Percentiles rank a stretch among this genome's conserved stretches.
phyloP scores from a whole-genome alignment of 1,140 invertebrate species.

The Zaprionus capensis region DNA sequence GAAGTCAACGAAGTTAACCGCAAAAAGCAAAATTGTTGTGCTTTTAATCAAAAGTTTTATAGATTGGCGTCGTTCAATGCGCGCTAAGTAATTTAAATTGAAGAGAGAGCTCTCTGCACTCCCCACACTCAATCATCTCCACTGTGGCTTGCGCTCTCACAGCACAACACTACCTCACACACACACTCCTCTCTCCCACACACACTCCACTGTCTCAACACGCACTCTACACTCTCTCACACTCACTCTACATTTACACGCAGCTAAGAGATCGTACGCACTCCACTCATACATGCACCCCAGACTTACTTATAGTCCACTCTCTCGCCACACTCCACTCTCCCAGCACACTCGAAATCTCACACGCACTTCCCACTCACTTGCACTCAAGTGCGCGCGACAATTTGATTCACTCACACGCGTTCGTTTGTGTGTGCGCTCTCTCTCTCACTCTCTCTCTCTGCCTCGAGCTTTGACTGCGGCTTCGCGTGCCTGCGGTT shows the following conservation, averaged over 20 bases:
- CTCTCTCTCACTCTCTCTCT: conserved; percentile 18
- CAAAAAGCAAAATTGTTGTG: conserved; percentile 58
- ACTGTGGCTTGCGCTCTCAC: neutral
- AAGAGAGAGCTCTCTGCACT: conserved; percentile 14
- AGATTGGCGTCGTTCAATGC: conserved; percentile 66
- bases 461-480: conserved; percentile 55
- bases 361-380: neutral
- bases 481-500: conserved; percentile 37
- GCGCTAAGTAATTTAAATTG: conserved; percentile 71
- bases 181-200: neutral
- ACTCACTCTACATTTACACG: neutral
- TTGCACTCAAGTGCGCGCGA: neutral
- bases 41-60: conserved; percentile 79
- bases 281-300: neutral
- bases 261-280: neutral
- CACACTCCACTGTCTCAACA: neutral
- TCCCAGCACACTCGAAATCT: neutral
- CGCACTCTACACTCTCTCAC: neutral
- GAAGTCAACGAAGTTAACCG: conserved; percentile 47
- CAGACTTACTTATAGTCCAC: neutral
- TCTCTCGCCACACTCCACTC: neutral
- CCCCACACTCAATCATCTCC: neutral
- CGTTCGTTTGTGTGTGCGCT: neutral
- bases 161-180: neutral
- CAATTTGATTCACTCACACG: neutral